Evolutionary conservation across 2,113 vertebrate species (phyloP).

Genomic region (Aplodontia rufa): DNA sequence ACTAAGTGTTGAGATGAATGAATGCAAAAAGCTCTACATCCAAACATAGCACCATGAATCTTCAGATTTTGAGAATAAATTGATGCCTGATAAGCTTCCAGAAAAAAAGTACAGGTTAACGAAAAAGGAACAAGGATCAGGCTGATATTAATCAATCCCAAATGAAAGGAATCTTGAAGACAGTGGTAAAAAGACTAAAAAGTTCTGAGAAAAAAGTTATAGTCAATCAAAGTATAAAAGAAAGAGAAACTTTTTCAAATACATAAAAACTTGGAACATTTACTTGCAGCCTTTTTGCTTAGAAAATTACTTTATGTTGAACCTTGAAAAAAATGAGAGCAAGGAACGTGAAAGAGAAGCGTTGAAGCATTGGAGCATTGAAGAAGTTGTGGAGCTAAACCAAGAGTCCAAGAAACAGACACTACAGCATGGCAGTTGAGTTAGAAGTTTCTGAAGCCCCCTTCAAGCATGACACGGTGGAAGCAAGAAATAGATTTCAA

Average conservation of each 20-base stretch:
- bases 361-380: not conserved
- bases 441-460: not conserved
- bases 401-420: not conserved
- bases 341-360: slow-evolving; percentile 9
- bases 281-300: not conserved
- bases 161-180: not conserved
- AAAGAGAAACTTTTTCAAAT: slow-evolving; percentile 16
- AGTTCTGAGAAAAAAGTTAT: not conserved
- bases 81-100: slow-evolving; percentile 19
- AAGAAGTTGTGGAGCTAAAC: not conserved
- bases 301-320: not conserved
- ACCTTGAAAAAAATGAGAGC: not conserved
- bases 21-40: not conserved
- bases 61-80: slow-evolving; percentile 4
- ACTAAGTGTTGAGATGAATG: not conserved
- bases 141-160: not conserved
- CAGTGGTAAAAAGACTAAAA: not conserved
- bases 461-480: not conserved
- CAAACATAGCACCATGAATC: not conserved
- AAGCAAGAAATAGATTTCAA: not conserved
- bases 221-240: not conserved
- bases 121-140: not conserved
- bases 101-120: slow-evolving; percentile 17
- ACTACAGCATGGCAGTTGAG: not conserved
- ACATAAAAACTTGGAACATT: not conserved